Conservation (phyloP, 2,113 vertebrate genomes). For the Bos javanicus region DNA sequence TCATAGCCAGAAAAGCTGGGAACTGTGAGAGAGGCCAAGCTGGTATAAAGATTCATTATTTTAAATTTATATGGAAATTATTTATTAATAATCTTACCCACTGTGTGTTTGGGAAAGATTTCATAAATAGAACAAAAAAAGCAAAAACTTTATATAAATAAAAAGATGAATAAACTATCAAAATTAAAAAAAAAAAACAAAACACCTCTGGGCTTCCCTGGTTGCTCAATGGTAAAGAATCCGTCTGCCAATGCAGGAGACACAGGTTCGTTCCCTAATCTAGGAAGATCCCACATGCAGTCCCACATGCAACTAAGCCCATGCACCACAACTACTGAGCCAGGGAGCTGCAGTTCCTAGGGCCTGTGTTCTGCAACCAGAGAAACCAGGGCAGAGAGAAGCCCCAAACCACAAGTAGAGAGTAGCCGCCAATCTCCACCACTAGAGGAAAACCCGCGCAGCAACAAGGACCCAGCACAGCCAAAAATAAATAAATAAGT, state of each 20-base stretch:
- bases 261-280: neutral
- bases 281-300: neutral
- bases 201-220: neutral
- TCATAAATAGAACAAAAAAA: neutral
- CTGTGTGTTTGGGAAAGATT: neutral
- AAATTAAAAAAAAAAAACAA: neutral
- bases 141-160: neutral
- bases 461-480: neutral
- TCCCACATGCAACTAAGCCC: neutral
- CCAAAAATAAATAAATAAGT: neutral
- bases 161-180: neutral
- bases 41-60: neutral
- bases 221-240: neutral
- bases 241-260: neutral
- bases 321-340: neutral
- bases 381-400: neutral
- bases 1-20: neutral
- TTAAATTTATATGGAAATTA: neutral
- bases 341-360: neutral
- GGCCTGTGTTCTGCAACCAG: neutral
- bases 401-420: neutral
- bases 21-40: neutral
- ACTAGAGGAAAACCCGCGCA: neutral
- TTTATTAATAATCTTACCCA: neutral
- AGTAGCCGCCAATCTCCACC: neutral